These are phyloP conservation scores for Pollenia griseotomentosa DNA, from an alignment of 2,888 invertebrate species.

Conservation along the genomic window DNA sequence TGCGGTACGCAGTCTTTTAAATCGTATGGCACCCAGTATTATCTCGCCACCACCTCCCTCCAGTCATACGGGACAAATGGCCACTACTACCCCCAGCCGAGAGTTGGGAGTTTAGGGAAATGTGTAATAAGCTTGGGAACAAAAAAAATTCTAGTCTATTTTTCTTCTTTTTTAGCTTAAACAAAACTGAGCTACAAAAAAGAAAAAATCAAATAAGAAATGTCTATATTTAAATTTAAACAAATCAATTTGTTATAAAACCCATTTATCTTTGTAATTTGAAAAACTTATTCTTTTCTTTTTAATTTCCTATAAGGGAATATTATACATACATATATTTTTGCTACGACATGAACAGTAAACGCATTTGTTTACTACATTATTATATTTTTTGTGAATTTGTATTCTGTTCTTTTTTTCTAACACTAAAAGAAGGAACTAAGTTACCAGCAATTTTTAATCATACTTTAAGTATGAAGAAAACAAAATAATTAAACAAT, in stretches of 20 bases:
- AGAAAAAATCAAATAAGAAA: background rate
- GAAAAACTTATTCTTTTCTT: background rate
- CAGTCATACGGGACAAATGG: slow-evolving; percentile 83
- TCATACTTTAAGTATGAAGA: background rate
- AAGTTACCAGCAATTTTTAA: background rate
- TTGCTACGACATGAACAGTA: background rate
- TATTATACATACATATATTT: no score
- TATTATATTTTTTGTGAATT: background rate
- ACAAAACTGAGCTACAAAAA: background rate
- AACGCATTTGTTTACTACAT: slow-evolving; percentile 20
- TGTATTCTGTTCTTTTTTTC: slow-evolving; percentile 14
- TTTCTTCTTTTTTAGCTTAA: slow-evolving; percentile 56
- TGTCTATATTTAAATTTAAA: background rate
- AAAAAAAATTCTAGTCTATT: slow-evolving; percentile 11
- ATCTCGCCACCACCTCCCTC: slow-evolving; percentile 81
- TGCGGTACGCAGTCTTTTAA: slow-evolving; percentile 84
- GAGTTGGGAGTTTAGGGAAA: slow-evolving; percentile 82
- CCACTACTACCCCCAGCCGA: slow-evolving; percentile 83
- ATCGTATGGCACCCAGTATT: slow-evolving; percentile 82
- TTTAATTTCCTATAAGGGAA: slow-evolving; percentile 21
- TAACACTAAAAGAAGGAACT: background rate
- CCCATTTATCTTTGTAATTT: background rate
- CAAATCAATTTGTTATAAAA: slow-evolving; percentile 15
- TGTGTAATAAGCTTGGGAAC: background rate
- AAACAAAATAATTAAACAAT: background rate